Conservation (phyloP, 2,888 invertebrate species). For the Rhodophaea formosa region DNA sequence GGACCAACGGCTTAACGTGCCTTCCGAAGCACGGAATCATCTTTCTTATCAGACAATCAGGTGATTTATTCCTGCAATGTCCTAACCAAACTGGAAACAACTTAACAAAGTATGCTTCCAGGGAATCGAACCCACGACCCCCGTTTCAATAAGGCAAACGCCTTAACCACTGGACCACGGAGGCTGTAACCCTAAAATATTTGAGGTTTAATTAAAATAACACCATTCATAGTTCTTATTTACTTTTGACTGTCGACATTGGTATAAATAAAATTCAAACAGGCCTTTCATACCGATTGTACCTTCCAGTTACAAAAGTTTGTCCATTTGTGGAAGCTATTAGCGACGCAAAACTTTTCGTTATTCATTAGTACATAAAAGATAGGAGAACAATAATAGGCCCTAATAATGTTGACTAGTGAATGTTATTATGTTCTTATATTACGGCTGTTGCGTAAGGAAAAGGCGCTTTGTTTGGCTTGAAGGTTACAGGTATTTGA, state of each 20-base stretch:
- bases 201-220: too few species aligned
- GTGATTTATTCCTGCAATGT: too few species aligned
- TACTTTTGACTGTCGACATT: background rate
- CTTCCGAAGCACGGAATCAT: too few species aligned
- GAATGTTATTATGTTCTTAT: background rate
- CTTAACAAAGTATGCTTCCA: too few species aligned
- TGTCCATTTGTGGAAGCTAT: conserved; percentile 11
- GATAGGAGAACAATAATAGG: background rate
- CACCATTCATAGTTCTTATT: background rate
- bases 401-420: background rate
- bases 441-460: background rate
- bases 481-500: background rate
- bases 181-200: too few species aligned
- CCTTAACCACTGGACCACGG: too few species aligned
- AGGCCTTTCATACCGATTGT: background rate
- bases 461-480: background rate
- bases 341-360: conserved; percentile 3
- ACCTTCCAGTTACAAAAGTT: conserved; percentile 1
- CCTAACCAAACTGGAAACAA: too few species aligned
- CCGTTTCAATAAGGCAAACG: too few species aligned
- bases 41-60: too few species aligned
- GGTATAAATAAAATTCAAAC: background rate
- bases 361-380: conserved; percentile 3
- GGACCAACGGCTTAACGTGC: too few species aligned
- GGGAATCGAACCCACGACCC: too few species aligned